Evolutionary conservation across 2,113 vertebrate species (phyloP).

Genomic region (Lynx canadensis): DNA sequence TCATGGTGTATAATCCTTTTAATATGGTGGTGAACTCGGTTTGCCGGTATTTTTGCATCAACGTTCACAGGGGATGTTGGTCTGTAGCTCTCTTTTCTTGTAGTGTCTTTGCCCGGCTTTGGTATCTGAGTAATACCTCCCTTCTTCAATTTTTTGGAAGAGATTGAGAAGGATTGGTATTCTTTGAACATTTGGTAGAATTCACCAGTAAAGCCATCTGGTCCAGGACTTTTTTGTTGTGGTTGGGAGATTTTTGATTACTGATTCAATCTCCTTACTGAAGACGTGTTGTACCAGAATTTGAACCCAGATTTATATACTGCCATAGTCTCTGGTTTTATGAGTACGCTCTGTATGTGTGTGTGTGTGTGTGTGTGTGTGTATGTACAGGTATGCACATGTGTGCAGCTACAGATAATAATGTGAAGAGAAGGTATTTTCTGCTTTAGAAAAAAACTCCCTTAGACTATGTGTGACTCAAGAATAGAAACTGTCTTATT

Average conservation of each 20-base stretch:
- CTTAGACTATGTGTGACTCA: background rate
- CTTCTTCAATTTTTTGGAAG: background rate
- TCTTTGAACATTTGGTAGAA: background rate
- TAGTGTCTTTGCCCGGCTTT: background rate
- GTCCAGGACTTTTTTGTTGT: background rate
- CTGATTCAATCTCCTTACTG: background rate
- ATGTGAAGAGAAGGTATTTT: background rate
- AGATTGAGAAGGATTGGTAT: background rate
- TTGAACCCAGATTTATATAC: background rate
- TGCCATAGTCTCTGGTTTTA: background rate
- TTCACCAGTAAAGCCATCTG: background rate
- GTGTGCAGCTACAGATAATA: too few species aligned
- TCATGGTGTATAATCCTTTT: background rate
- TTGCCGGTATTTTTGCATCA: background rate
- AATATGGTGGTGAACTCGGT: background rate
- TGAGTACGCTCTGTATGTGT: background rate
- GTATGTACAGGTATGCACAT: too few species aligned
- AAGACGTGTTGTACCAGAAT: background rate
- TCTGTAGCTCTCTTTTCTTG: background rate
- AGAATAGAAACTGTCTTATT: background rate
- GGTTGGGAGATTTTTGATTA: background rate
- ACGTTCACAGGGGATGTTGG: background rate
- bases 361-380: background rate
- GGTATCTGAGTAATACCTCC: background rate
- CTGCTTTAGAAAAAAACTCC: background rate